A percentile compares a stretch with the other conserved stretches of the same genome.
These are phyloP conservation scores for Tapirus terrestris DNA, from an alignment of 2,113 vertebrate species.

Conservation along the genomic window DNA sequence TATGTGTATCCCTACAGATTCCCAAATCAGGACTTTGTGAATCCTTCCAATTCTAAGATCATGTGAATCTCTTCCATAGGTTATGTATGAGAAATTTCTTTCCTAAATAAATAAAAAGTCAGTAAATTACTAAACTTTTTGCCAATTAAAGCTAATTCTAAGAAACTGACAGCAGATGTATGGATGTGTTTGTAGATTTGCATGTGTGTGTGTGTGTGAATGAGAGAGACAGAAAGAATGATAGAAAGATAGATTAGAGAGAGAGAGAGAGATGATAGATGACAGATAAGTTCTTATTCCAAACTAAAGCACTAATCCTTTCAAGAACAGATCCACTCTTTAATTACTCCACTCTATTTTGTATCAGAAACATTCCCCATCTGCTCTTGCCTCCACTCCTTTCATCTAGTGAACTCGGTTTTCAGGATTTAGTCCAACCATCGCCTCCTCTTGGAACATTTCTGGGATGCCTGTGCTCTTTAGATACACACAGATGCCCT, in stretches of 20 bases:
- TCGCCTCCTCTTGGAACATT: not conserved
- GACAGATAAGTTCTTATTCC: no score
- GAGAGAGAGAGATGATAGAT: accelerated
- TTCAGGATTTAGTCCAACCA: no score
- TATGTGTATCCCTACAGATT: not conserved
- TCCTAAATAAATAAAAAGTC: not conserved
- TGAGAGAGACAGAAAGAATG: not conserved
- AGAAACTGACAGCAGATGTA: not conserved
- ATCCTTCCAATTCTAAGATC: not conserved
- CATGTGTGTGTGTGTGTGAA: no score
- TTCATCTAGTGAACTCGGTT: not conserved
- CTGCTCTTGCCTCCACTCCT: accelerated
- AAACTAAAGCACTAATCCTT: accelerated
- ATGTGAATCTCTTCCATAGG: not conserved
- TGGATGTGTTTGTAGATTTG: not conserved
- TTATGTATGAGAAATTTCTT: not conserved
- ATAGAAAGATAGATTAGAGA: not conserved
- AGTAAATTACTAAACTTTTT: not conserved
- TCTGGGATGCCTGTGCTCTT: accelerated
- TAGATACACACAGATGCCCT: accelerated
- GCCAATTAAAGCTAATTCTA: not conserved
- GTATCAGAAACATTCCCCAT: not conserved
- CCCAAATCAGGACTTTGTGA: not conserved
- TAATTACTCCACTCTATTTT: no score
- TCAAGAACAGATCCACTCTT: not conserved